A percentile compares a stretch with the other conserved stretches of the same genome.
These are phyloP conservation scores for Campoplex nolae DNA, from an alignment of 2,888 invertebrate species.

Conservation along the genomic window DNA sequence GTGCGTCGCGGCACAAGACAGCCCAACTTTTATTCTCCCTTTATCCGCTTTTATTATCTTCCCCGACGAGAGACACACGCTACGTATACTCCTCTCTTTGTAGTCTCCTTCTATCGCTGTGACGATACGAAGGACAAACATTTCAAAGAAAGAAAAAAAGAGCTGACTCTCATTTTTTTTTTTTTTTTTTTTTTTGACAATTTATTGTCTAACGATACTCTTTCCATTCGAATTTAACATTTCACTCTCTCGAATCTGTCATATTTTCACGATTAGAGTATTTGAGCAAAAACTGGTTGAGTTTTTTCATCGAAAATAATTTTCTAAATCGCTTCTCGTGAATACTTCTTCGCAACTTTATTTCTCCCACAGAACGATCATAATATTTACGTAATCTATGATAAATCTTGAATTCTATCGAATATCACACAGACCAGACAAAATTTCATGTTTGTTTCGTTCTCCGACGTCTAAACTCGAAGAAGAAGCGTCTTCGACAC, in stretches of 20 bases:
- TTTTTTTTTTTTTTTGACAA: not conserved
- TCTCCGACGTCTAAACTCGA: slow-evolving; percentile 4
- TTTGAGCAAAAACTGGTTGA: not conserved
- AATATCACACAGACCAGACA: slow-evolving; percentile 21
- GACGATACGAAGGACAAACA: slow-evolving; percentile 12
- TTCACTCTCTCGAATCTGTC: not conserved
- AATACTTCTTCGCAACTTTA: not conserved
- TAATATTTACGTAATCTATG: not conserved
- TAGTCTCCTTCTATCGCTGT: slow-evolving; percentile 33
- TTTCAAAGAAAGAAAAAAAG: slow-evolving; percentile 18
- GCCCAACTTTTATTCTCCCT: slow-evolving; percentile 55
- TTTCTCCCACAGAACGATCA: not conserved
- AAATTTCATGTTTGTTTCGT: slow-evolving; percentile 43
- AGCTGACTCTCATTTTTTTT: slow-evolving; percentile 5
- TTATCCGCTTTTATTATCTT: slow-evolving; percentile 48
- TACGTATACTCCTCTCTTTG: slow-evolving; percentile 35
- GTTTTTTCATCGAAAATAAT: not conserved
- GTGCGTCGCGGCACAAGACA: slow-evolving; percentile 15
- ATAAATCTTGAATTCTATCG: not conserved
- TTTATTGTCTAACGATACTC: not conserved
- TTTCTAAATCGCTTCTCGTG: not conserved
- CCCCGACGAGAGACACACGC: slow-evolving; percentile 48
- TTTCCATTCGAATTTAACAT: not conserved
- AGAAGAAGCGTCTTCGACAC: slow-evolving; percentile 59
- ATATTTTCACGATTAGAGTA: not conserved